Conservation (phyloP, 2,888 invertebrate genomes). For the Phorcus lineatus region DNA sequence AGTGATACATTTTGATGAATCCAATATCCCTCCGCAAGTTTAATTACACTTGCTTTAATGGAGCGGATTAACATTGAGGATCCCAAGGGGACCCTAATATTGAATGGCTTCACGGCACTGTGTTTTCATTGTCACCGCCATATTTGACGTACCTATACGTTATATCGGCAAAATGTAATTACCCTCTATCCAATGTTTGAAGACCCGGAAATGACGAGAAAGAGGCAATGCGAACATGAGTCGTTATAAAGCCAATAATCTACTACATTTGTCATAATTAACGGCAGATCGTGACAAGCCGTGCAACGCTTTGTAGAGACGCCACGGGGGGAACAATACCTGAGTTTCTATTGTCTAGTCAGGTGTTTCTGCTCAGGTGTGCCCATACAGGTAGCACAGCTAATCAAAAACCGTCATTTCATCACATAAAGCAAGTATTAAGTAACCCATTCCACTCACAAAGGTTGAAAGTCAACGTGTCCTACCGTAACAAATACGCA, state of each 20-base stretch:
- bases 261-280: constrained; percentile 10
- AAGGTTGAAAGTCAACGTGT: not conserved
- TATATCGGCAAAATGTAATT: constrained; percentile 1
- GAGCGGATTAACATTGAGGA: not conserved
- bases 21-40: not conserved
- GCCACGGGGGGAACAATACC: not conserved
- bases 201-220: not conserved
- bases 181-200: not conserved
- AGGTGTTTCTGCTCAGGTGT: not conserved
- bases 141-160: not conserved
- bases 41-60: constrained; percentile 2
- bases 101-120: not conserved
- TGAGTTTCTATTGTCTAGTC: not conserved
- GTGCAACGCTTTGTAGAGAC: not conserved
- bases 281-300: not conserved
- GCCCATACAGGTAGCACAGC: not conserved
- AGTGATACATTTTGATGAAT: constrained; percentile 5
- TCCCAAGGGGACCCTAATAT: not conserved
- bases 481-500: not conserved
- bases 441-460: not conserved
- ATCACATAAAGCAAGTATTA: not conserved
- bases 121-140: not conserved
- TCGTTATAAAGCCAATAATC: not conserved
- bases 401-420: constrained; percentile 2
- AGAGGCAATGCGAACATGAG: not conserved